phyloP scores from a whole-genome alignment of 2,888 invertebrate genomes.

The Phymatocera aterrima region DNA sequence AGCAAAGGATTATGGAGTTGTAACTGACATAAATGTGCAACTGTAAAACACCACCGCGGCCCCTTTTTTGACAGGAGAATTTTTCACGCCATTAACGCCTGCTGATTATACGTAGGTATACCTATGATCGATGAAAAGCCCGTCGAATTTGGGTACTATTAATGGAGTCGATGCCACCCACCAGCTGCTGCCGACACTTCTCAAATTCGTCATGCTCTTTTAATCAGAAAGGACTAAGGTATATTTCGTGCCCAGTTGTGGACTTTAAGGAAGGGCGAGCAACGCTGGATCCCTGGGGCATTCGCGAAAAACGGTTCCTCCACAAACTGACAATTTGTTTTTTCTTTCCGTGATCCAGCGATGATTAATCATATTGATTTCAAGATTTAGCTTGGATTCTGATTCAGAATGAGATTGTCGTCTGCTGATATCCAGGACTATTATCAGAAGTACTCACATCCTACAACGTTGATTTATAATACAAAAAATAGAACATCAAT shows the following conservation, averaged over 20 bases:
- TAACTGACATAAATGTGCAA: background rate
- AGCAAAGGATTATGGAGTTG: background rate
- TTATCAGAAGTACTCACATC: no score
- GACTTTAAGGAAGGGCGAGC: background rate
- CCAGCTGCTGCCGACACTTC: background rate
- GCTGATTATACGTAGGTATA: no score
- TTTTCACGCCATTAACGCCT: background rate
- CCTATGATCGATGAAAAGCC: background rate
- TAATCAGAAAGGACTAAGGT: background rate
- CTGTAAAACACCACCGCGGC: background rate
- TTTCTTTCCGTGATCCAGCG: no score
- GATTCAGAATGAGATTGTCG: no score
- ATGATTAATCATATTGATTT: no score
- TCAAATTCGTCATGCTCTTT: background rate
- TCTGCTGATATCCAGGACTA: no score
- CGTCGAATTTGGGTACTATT: background rate
- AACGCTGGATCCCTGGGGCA: background rate
- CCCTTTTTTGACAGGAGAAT: background rate
- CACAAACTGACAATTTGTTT: no score
- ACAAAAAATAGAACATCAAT: no score
- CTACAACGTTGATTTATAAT: no score
- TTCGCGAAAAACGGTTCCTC: background rate
- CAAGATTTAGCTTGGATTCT: no score
- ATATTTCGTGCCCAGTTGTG: no score
- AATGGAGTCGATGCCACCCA: background rate